Conservation (phyloP, 2,888 invertebrate genomes). For the Amphipoea oculea region DNA sequence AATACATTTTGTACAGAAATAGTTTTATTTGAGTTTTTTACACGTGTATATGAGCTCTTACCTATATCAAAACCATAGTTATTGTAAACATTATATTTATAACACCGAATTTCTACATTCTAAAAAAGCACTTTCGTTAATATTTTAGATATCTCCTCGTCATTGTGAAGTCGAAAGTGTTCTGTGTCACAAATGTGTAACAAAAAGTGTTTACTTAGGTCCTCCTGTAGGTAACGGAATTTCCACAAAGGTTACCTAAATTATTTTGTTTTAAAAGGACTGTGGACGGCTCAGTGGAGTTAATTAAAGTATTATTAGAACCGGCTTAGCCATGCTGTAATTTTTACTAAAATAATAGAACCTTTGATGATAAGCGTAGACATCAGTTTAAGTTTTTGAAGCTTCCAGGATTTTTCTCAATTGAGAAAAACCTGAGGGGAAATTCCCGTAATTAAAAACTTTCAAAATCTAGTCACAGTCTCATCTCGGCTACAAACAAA, state of each 20-base stretch:
- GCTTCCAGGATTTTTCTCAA: background rate
- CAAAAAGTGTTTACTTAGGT: conserved; percentile 36
- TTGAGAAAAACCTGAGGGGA: background rate
- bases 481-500: too few relatives aligned
- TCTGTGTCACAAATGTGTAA: conserved; percentile 6
- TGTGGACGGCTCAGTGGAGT: conserved; percentile 26
- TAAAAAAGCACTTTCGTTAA: background rate
- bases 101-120: background rate
- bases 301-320: conserved; percentile 32
- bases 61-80: background rate
- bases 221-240: background rate
- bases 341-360: conserved; percentile 26
- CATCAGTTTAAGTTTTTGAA: background rate
- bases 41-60: too few relatives aligned
- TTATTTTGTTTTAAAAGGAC: conserved; percentile 38
- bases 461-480: too few relatives aligned
- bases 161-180: conserved; percentile 7
- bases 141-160: background rate
- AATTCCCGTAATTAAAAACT: too few relatives aligned
- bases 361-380: background rate
- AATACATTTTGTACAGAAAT: background rate
- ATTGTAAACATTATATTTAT: background rate
- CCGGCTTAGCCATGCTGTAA: background rate
- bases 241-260: conserved; percentile 13
- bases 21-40: background rate